A percentile compares a stretch with the other conserved stretches of the same genome.
phyloP scores from a whole-genome alignment of 1,140 invertebrate species.

The Saxidomus purpurata region DNA sequence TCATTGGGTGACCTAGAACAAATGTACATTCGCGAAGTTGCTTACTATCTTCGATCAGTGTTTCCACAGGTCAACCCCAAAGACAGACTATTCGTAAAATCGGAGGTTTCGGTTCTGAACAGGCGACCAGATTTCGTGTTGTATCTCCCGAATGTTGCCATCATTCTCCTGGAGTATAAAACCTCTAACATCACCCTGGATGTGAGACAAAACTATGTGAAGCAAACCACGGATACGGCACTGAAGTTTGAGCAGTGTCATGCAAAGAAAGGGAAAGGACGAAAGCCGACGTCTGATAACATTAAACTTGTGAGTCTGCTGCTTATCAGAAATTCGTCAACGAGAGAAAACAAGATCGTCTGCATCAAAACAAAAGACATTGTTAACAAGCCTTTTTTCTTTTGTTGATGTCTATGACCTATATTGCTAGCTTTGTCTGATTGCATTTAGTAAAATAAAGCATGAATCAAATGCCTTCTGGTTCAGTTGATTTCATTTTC shows the following conservation, averaged over 20 bases:
- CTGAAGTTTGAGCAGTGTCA: background rate
- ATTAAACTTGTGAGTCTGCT: constrained; percentile 4
- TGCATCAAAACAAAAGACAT: background rate
- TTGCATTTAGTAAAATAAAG: no score
- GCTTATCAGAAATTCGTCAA: constrained; percentile 14
- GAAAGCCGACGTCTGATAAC: background rate
- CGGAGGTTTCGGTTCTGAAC: constrained; percentile 3
- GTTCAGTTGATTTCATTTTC: no score
- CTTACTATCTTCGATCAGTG: background rate
- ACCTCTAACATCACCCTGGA: background rate
- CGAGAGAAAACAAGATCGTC: background rate
- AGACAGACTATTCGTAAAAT: background rate
- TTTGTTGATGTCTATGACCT: background rate
- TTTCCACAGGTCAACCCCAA: background rate
- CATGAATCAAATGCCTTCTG: no score
- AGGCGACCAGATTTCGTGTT: constrained; percentile 27
- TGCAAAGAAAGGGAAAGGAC: background rate
- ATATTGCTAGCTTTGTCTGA: no score
- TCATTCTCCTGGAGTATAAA: constrained; percentile 13
- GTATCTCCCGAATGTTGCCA: background rate
- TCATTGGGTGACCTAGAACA: background rate
- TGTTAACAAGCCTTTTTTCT: background rate
- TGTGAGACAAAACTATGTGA: background rate
- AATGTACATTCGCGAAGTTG: background rate
- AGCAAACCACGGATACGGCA: background rate